Percentiles rank a stretch among this genome's conserved stretches.
phyloP scores from a whole-genome alignment of 2,888 invertebrate genomes.

The Cheilosia vernalis region DNA sequence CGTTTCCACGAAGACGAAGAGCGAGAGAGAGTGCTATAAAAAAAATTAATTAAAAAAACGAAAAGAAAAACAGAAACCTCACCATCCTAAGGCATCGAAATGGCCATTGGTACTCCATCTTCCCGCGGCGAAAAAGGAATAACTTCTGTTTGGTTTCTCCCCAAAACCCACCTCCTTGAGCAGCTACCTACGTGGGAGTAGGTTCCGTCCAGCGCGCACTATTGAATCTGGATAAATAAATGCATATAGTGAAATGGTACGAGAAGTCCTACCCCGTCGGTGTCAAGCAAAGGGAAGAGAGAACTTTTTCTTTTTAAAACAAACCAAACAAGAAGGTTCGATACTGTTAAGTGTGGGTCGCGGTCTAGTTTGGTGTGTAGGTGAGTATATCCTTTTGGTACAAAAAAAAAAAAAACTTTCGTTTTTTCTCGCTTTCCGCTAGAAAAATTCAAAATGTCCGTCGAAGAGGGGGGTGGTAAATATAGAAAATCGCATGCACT shows the following conservation, averaged over 20 bases:
- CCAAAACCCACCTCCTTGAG: background rate
- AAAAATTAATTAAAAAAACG: constrained; percentile 54
- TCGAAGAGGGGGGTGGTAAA: constrained; percentile 53
- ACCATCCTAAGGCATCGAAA: constrained; percentile 47
- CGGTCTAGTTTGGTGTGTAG: constrained; percentile 15
- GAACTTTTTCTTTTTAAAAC: constrained; percentile 20
- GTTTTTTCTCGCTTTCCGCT: constrained; percentile 16
- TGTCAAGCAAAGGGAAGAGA: constrained; percentile 25
- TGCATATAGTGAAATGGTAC: constrained; percentile 24
- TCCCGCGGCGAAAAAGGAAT: constrained; percentile 6
- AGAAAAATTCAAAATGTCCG: constrained; percentile 61
- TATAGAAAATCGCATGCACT: constrained; percentile 73
- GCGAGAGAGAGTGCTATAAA: constrained; percentile 19
- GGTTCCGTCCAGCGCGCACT: constrained; percentile 32
- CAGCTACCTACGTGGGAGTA: background rate
- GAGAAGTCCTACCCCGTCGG: background rate
- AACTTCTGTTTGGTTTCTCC: constrained; percentile 35
- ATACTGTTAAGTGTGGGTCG: constrained; percentile 60
- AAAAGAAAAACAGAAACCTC: constrained; percentile 15
- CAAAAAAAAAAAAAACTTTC: constrained; percentile 11
- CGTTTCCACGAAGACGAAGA: background rate
- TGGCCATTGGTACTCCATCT: constrained; percentile 53
- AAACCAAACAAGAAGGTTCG: constrained; percentile 51
- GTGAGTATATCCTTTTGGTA: constrained; percentile 27
- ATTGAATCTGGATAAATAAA: constrained; percentile 60